Percentiles rank a stretch among this genome's conserved stretches.
These are phyloP conservation scores for Zaprionus bogoriensis DNA, from an alignment of 2,888 invertebrate species.

Conservation along the genomic window DNA sequence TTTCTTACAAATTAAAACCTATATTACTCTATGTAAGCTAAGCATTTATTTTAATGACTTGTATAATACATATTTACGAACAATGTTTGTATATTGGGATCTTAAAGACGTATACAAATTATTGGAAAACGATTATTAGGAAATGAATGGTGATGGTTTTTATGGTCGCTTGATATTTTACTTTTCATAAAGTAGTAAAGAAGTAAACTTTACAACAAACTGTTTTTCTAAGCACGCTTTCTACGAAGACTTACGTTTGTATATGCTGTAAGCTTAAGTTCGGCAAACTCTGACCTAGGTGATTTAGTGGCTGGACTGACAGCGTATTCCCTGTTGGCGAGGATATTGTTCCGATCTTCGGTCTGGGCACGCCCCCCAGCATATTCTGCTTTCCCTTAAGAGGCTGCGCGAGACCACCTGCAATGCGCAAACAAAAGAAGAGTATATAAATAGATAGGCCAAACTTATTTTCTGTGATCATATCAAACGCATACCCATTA, in stretches of 20 bases:
- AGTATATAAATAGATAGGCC: neutral
- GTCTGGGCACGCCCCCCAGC: slow-evolving; percentile 82
- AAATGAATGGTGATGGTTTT: slow-evolving; percentile 25
- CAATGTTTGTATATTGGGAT: slow-evolving; percentile 28
- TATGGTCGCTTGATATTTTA: neutral
- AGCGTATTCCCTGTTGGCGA: slow-evolving; percentile 87
- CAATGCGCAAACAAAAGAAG: neutral
- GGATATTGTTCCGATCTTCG: slow-evolving; percentile 64
- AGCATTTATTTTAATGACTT: slow-evolving; percentile 1
- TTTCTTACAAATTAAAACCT: slow-evolving; percentile 3
- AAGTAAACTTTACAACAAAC: too few relatives aligned
- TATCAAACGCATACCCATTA: slow-evolving; percentile 41
- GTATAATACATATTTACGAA: slow-evolving; percentile 10
- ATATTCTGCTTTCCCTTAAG: slow-evolving; percentile 69
- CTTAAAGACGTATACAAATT: slow-evolving; percentile 48
- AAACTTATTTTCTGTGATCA: neutral
- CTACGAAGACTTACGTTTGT: slow-evolving; percentile 79
- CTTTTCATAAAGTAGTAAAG: too few relatives aligned
- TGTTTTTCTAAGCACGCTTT: too few relatives aligned
- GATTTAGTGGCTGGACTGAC: slow-evolving; percentile 88
- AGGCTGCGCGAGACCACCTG: slow-evolving; percentile 59
- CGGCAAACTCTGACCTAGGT: slow-evolving; percentile 91
- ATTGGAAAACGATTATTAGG: slow-evolving; percentile 53
- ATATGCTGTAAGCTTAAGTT: slow-evolving; percentile 85
- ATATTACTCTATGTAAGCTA: neutral